Conservation (phyloP, 1,140 invertebrate species). For the Trissolcus basalis region DNA sequence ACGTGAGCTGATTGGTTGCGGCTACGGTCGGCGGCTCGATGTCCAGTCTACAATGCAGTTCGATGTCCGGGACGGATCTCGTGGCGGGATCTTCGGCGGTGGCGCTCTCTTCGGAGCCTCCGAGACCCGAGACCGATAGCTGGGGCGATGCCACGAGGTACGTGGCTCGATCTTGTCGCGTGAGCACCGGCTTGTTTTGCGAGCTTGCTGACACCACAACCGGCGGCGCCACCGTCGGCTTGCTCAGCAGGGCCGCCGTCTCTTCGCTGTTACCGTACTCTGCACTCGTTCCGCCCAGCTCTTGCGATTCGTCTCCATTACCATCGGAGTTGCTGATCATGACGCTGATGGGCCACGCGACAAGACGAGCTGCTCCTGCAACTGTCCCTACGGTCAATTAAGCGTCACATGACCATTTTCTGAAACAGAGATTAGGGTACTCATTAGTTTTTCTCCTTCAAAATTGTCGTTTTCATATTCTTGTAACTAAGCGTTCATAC, state of each 20-base stretch:
- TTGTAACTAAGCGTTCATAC: not conserved
- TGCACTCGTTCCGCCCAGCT: conserved; percentile 67
- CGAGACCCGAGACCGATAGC: conserved; percentile 82
- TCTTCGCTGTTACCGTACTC: conserved; percentile 82
- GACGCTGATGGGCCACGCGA: conserved; percentile 47
- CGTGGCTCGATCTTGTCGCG: conserved; percentile 88
- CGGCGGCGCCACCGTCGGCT: conserved; percentile 74
- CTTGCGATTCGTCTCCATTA: conserved; percentile 70
- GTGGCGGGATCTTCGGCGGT: conserved; percentile 82
- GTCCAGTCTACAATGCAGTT: conserved; percentile 84
- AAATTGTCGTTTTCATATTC: not conserved
- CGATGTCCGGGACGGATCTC: conserved; percentile 91
- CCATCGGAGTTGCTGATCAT: conserved; percentile 71
- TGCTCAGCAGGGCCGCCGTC: conserved; percentile 83
- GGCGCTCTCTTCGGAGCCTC: conserved; percentile 86
- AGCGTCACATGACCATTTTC: conserved; percentile 64
- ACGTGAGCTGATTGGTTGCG: conserved; percentile 50
- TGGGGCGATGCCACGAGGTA: conserved; percentile 84
- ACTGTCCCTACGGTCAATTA: conserved; percentile 45
- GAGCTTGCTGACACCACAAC: conserved; percentile 71
- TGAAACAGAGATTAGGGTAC: conserved; percentile 45
- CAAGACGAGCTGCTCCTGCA: conserved; percentile 49
- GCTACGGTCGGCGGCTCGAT: conserved; percentile 71
- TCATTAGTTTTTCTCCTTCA: conserved; percentile 16
- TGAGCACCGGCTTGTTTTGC: conserved; percentile 84